These are phyloP conservation scores for Eulemur mongoz DNA, from an alignment of 2,797 vertebrate species.

Conservation along the genomic window DNA sequence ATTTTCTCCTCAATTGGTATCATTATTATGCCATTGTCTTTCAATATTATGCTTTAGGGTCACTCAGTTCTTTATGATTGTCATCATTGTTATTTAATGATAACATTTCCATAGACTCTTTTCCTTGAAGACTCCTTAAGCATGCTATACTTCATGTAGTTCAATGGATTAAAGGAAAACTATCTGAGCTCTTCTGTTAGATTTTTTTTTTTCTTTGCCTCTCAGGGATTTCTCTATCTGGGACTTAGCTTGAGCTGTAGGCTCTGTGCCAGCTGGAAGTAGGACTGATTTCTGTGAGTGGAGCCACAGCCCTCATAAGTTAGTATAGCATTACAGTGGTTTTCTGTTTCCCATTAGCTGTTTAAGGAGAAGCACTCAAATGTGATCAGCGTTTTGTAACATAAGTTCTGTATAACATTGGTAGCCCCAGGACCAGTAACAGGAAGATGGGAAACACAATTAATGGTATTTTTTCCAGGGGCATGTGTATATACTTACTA, in stretches of 20 bases:
- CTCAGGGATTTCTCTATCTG: slow-evolving; percentile 40
- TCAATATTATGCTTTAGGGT: slow-evolving; percentile 46
- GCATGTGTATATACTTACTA: neutral
- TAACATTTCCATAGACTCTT: slow-evolving; percentile 46
- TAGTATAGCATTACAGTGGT: slow-evolving; percentile 67
- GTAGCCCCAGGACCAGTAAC: neutral
- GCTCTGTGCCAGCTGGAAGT: slow-evolving; percentile 66
- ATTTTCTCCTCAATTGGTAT: slow-evolving; percentile 46
- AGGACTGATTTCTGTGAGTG: slow-evolving; percentile 61
- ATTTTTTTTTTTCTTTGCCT: slow-evolving; percentile 2
- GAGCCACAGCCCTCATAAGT: slow-evolving; percentile 56
- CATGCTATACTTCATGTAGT: neutral
- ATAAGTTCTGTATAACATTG: slow-evolving; percentile 49
- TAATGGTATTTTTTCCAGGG: neutral
- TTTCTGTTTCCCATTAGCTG: slow-evolving; percentile 77
- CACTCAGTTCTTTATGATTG: slow-evolving; percentile 26
- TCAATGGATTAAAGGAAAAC: slow-evolving; percentile 53
- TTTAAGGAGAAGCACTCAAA: slow-evolving; percentile 67
- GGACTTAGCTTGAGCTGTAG: slow-evolving; percentile 21
- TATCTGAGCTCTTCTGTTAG: slow-evolving; percentile 33
- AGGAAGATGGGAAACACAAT: neutral
- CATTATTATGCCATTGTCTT: slow-evolving; percentile 53
- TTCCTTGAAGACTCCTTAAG: slow-evolving; percentile 29
- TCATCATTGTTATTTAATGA: slow-evolving; percentile 58
- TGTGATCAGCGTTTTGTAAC: slow-evolving; percentile 62